Percentiles rank a stretch among this genome's conserved stretches.
Evolutionary conservation across 2,797 vertebrate species (phyloP).

Genomic region (Vespertilio murinus): DNA sequence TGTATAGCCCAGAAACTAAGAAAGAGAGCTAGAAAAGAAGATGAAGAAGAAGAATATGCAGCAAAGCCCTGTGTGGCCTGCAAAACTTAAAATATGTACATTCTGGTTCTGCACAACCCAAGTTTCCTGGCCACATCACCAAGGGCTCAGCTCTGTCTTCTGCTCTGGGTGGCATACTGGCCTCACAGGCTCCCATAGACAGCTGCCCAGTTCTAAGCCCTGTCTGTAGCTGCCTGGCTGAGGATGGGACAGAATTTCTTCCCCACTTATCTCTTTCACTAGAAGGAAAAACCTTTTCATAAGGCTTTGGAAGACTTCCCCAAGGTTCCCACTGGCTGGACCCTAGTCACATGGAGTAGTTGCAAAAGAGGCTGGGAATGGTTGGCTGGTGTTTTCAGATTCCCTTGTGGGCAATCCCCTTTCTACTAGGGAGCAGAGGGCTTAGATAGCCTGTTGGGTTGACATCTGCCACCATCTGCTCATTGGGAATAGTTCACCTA

Average conservation of each 20-base stretch:
- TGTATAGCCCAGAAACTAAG: neutral
- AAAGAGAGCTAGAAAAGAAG: neutral
- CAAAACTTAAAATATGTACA: neutral
- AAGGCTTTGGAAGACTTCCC: neutral
- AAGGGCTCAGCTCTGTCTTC: neutral
- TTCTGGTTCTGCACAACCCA: neutral
- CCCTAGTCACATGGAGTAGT: neutral
- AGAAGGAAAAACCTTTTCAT: neutral
- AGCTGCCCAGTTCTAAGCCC: fast-evolving
- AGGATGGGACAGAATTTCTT: neutral
- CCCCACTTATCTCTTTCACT: neutral
- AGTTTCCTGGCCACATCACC: neutral
- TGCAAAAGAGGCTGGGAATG: neutral
- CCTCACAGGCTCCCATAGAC: fast-evolving
- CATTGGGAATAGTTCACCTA: too few species aligned
- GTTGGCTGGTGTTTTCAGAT: neutral
- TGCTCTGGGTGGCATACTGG: fast-evolving
- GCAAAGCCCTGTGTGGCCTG: neutral
- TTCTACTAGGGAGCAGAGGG: fast-evolving
- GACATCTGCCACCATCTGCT: neutral
- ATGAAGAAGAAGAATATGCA: neutral
- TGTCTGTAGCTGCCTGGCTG: too few species aligned
- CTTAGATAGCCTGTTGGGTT: neutral
- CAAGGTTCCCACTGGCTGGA: neutral
- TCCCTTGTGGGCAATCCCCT: too few species aligned